A percentile compares a stretch with the other conserved stretches of the same genome.
These are phyloP conservation scores for Rattus rattus DNA, from an alignment of 2,113 vertebrate genomes.

Conservation along the genomic window DNA sequence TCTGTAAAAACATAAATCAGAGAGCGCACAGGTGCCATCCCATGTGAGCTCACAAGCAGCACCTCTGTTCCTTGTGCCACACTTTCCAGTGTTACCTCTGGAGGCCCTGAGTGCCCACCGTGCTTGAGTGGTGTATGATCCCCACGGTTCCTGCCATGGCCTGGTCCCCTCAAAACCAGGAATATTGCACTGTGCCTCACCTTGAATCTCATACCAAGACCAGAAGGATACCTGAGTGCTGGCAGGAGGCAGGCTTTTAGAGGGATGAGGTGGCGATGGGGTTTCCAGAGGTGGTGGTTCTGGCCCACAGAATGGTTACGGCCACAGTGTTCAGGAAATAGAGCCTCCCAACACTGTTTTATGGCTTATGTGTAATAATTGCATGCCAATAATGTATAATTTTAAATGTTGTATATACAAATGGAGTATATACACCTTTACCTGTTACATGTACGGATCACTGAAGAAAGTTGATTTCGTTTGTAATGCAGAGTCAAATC, in stretches of 20 bases:
- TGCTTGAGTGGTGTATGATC: background rate
- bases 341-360: background rate
- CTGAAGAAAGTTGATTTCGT: background rate
- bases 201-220: background rate
- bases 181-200: background rate
- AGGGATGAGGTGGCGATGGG: background rate
- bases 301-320: background rate
- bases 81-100: background rate
- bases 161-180: background rate
- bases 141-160: background rate
- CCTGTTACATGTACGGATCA: background rate
- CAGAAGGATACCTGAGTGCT: background rate
- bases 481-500: background rate
- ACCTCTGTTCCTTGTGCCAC: slow-evolving; percentile 66
- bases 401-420: background rate
- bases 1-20: background rate
- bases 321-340: background rate
- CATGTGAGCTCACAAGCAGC: background rate
- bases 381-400: background rate
- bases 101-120: background rate
- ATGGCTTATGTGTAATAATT: slow-evolving; percentile 34
- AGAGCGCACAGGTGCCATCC: background rate
- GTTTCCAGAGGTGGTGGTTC: background rate
- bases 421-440: background rate
- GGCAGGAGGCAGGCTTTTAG: background rate